Percentiles rank a stretch among this genome's conserved stretches.
Conservation (phyloP, 2,113 vertebrate genomes). For the Colinus virginianus region DNA sequence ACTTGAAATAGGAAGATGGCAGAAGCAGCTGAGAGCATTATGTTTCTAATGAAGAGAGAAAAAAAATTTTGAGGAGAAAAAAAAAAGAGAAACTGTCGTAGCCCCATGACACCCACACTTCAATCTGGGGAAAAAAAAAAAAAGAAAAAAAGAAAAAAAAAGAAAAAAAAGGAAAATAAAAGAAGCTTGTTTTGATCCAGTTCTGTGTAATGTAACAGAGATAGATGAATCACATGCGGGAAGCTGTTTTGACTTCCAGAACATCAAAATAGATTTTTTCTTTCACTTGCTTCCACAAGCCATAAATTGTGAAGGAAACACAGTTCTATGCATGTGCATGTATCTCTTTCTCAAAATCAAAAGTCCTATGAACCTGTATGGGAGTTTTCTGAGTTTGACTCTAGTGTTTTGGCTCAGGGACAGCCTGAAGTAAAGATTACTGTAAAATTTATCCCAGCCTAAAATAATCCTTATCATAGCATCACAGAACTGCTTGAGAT, state of each 20-base stretch:
- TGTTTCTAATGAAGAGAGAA: constrained; percentile 28
- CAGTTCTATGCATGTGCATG: neutral
- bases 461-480: neutral
- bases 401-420: neutral
- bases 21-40: constrained; percentile 55
- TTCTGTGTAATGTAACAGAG: constrained; percentile 29
- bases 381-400: neutral
- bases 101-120: constrained; percentile 53
- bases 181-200: neutral
- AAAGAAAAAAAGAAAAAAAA: neutral
- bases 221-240: constrained; percentile 13
- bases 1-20: constrained; percentile 61
- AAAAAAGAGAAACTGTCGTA: constrained; percentile 47
- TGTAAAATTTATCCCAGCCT: neutral
- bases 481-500: neutral
- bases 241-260: constrained; percentile 55
- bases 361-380: neutral
- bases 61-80: neutral
- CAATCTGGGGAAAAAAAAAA: constrained; percentile 16
- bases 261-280: constrained; percentile 48
- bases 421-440: neutral
- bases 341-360: neutral
- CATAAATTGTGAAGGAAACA: neutral
- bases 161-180: neutral
- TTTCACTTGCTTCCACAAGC: neutral